Conservation (phyloP, 2,888 invertebrate species). For the Cataglyphis altisquamis region DNA sequence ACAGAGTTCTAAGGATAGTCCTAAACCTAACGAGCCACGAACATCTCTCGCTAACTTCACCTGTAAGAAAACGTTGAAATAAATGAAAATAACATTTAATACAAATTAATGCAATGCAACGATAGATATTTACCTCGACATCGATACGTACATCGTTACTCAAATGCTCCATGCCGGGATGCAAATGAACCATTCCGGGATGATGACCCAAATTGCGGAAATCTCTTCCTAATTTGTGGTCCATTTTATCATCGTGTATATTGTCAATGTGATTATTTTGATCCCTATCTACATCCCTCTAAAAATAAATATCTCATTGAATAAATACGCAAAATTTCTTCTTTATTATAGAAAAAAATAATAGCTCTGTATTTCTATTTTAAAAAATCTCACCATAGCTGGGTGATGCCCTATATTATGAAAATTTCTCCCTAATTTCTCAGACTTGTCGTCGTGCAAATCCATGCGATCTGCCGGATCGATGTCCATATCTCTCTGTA, state of each 20-base stretch:
- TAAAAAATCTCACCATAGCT: constrained; percentile 76
- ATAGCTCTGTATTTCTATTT: background rate
- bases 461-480: constrained; percentile 81
- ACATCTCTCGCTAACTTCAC: constrained; percentile 84
- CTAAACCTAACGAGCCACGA: constrained; percentile 85
- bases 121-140: constrained; percentile 78
- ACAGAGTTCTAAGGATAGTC: constrained; percentile 93
- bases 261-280: constrained; percentile 82
- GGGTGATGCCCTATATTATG: constrained; percentile 81
- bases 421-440: constrained; percentile 82
- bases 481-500: constrained; percentile 78
- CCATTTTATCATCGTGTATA: constrained; percentile 81
- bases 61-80: constrained; percentile 65
- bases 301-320: constrained; percentile 23
- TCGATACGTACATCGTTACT: constrained; percentile 76
- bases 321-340: background rate
- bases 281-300: constrained; percentile 80
- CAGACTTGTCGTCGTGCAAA: constrained; percentile 81
- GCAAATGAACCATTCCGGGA: constrained; percentile 82
- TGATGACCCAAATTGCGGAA: constrained; percentile 81
- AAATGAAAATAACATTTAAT: background rate
- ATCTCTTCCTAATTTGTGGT: constrained; percentile 82
- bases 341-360: background rate
- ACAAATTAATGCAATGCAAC: background rate
- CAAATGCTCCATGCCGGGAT: constrained; percentile 83